A percentile compares a stretch with the other conserved stretches of the same genome.
phyloP scores from a whole-genome alignment of 2,797 vertebrate genomes.

The Cyprinodon diabolis region DNA sequence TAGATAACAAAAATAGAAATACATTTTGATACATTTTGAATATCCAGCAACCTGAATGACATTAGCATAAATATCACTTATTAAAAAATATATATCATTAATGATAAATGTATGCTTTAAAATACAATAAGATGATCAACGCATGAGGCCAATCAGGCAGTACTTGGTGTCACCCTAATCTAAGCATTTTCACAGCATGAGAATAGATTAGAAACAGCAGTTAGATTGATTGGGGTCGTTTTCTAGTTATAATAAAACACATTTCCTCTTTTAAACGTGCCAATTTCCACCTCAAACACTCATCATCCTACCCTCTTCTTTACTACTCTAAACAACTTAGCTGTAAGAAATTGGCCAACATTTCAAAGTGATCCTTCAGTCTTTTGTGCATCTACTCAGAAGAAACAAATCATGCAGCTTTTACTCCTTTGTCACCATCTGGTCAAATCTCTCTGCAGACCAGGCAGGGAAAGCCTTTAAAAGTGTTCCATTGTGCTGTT shows the following conservation, averaged over 20 bases:
- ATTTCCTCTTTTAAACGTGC: not conserved
- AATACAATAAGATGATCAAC: not conserved
- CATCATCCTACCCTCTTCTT: too few species aligned
- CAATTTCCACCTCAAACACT: not conserved
- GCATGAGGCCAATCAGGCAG: not conserved
- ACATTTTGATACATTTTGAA: not conserved
- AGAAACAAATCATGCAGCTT: not conserved
- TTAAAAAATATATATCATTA: not conserved
- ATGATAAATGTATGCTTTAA: not conserved
- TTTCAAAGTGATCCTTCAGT: too few species aligned
- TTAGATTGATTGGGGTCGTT: not conserved
- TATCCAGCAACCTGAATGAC: not conserved
- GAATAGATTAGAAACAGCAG: not conserved
- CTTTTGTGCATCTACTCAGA: not conserved
- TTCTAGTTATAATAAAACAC: not conserved
- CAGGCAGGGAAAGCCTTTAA: not conserved
- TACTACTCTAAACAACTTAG: too few species aligned
- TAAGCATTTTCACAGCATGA: not conserved
- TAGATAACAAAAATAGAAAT: not conserved
- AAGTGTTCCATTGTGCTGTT: not conserved
- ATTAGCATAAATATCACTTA: not conserved
- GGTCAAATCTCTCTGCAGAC: not conserved
- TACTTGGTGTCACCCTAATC: not conserved
- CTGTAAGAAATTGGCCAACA: too few species aligned
- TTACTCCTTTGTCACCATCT: not conserved